Evolutionary conservation across 1,140 invertebrate species (phyloP), one percentile per base, ranked within the genome.

Genomic region (Uloborus diversus): DNA sequence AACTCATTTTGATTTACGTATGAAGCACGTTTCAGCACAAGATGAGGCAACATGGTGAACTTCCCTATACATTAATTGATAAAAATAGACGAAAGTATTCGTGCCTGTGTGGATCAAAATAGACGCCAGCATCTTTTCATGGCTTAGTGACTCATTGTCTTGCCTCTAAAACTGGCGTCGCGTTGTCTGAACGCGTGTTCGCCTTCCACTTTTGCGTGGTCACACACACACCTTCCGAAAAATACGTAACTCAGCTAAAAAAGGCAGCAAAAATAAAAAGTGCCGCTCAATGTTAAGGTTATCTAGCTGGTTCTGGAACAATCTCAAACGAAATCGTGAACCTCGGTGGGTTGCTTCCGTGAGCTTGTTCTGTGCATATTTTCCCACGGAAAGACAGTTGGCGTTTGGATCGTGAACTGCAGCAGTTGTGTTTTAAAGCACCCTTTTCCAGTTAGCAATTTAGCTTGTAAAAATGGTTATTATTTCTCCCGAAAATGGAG

Each of bases 171-270:
- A 20, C 47, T 49, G n/a, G n/a, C n/a, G n/a, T n/a, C n/a, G 23
- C 62, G 17, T 20, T n/a, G 28, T 20, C 28, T 28, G 33, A 9
- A 47, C 51, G 51, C 68, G 30, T 57, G n/a, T 32, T 70, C 57
- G 20, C 7, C 37, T 27, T n/a, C n/a, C 2, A 56, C 32, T 57
- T 57, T 33, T 70, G 68, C 68, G 68, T 70, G 68, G 68, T 70
- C 68, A 51, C 57, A 3, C 17, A 25, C 32, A 35, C 23, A 59
- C 32, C 68, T 70, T 9, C 9, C 53, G 65, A 23, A 68, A 25
- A 32, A 11, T 68, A 33, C 65, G 35, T 25, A 68, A 53, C 25
- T 68, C 28, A n/a, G 25, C 13, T 32, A 65, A 35, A 62, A 62
- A 62, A 37, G 25, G 37, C 7, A 13, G 27, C 5, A 28, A 32